Evolutionary conservation across 2,797 vertebrate species (phyloP), one percentile per base, ranked within the genome.

Genomic region (Perodicticus potto): DNA sequence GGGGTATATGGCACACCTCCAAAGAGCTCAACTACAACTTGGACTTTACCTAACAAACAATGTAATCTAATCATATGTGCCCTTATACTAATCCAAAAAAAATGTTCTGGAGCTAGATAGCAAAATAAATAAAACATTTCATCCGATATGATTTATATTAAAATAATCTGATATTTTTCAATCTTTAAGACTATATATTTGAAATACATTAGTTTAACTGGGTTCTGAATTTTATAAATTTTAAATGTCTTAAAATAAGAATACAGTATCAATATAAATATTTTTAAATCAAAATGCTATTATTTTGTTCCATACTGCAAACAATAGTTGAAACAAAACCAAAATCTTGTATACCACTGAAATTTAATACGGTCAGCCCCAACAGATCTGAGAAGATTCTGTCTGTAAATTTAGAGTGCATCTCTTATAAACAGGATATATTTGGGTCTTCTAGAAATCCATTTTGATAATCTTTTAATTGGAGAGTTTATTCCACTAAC

Each of bases 251-350:
- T 95, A 65, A 87, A 83, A 73, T 69, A 80, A 83, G 94, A 94
- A 57, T 84, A 84, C 9, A 65, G 14, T 73, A 93, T 84, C 29
- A 67, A 63, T 72, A 23, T 57, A 70, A 92, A 32, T 49, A 70
- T 90, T 86, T 90, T 77, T 6, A 77, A 86, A 89, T 82, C 43
- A 95, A 53, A 86, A 89, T 63, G 63, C n/a, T 57, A 73, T 34
- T 81, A 83, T 85, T 88, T 96, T 95, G 16, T 76, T 70, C 67
- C 22, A 67, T 53, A 55, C 43, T 32, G n/a, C 22, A 37, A 87
- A 95, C 37, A 92, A 81, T 29, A 93, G n/a, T 34, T 91, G 55
- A 92, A 93, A 91, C 7, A 69, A 95, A 70, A 86, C 2, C 72
- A 55, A 74, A 92, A 78, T 73, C 27, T 61, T 80, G 43, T 55